These are phyloP conservation scores for Psammodynastes pulverulentus DNA, from an alignment of 2,113 vertebrate species.

Conservation along the genomic window DNA sequence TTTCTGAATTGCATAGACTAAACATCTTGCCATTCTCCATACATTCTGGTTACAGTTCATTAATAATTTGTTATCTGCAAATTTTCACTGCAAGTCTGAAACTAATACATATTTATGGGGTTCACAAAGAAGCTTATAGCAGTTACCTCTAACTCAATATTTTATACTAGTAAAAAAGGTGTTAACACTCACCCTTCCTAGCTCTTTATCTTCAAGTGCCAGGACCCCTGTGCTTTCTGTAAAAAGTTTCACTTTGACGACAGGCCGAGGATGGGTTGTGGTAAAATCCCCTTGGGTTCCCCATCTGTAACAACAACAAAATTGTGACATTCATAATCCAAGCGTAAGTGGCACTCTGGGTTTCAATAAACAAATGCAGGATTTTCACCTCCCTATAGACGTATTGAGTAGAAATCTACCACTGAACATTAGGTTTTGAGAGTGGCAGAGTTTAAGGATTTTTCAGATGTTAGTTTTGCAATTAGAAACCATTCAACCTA, in stretches of 20 bases:
- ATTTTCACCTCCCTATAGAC: not conserved
- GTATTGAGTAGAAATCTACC: not conserved
- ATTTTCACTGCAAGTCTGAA: not conserved
- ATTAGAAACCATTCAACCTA: slow-evolving; percentile 7
- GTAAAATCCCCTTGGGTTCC: slow-evolving; percentile 97
- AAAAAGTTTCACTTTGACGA: slow-evolving; percentile 97
- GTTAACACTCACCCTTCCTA: slow-evolving; percentile 83
- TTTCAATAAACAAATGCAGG: not conserved
- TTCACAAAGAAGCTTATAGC: not conserved
- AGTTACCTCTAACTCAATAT: not conserved
- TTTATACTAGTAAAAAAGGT: slow-evolving; percentile 3
- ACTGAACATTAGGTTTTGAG: not conserved
- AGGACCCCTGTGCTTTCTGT: slow-evolving; percentile 94
- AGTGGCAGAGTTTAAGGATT: not conserved
- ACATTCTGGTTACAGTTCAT: not conserved
- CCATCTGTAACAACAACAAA: slow-evolving; percentile 81
- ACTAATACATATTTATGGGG: not conserved
- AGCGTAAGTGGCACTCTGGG: not conserved
- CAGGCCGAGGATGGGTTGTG: slow-evolving; percentile 89
- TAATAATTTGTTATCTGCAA: not conserved
- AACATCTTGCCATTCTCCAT: not conserved
- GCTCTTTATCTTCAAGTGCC: slow-evolving; percentile 95
- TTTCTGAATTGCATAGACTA: not conserved
- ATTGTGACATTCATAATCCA: slow-evolving; percentile 28
- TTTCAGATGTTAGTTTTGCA: slow-evolving; percentile 40